Conservation (phyloP, 2,888 invertebrate genomes). For the Parnassius smintheus region DNA sequence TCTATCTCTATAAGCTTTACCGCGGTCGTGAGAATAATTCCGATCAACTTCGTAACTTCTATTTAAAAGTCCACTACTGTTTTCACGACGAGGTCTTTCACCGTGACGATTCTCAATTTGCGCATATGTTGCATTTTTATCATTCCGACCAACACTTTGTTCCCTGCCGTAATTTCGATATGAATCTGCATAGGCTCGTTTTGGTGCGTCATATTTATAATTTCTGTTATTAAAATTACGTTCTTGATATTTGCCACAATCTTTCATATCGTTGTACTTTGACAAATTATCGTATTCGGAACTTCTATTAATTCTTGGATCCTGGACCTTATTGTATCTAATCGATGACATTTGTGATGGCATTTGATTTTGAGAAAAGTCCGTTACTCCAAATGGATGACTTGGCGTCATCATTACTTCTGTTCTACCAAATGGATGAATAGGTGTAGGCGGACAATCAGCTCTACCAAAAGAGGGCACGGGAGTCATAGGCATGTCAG, state of each 20-base stretch:
- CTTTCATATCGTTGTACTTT: constrained; percentile 43
- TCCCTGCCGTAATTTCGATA: constrained; percentile 44
- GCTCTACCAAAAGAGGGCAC: constrained; percentile 45
- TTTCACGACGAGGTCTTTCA: constrained; percentile 39
- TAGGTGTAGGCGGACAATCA: constrained; percentile 53
- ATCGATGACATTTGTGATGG: constrained; percentile 29
- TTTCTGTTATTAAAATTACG: constrained; percentile 35
- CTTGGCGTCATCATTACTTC: constrained; percentile 45
- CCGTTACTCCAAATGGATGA: constrained; percentile 41
- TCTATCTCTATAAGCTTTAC: constrained; percentile 27
- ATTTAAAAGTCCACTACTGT: constrained; percentile 34
- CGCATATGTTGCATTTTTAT: constrained; percentile 39
- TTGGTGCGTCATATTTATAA: constrained; percentile 34
- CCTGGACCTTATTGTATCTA: constrained; percentile 43
- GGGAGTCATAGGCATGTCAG: constrained; percentile 44
- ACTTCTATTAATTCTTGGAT: constrained; percentile 58
- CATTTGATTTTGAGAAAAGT: constrained; percentile 32
- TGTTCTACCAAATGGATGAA: constrained; percentile 48
- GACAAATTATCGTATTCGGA: constrained; percentile 45
- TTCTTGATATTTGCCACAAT: constrained; percentile 47
- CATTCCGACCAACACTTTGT: constrained; percentile 41
- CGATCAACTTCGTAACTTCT: constrained; percentile 39
- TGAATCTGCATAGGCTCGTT: constrained; percentile 38
- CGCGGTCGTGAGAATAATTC: constrained; percentile 34
- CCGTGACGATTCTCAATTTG: constrained; percentile 39